Evolutionary conservation across 2,888 invertebrate genomes (phyloP).

Genomic region (Fragum whitleyi): DNA sequence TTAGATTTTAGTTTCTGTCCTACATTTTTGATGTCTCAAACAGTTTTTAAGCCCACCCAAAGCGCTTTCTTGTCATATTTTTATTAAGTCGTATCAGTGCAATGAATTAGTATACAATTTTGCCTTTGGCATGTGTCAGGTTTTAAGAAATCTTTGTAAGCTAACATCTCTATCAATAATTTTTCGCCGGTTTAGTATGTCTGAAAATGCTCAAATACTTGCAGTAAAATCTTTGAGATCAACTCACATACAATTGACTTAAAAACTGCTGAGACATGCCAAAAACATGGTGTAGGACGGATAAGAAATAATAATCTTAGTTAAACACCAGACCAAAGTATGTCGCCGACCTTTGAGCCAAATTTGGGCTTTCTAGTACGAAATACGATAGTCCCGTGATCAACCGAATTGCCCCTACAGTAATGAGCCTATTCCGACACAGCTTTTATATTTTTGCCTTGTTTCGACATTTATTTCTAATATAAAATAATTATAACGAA

Average conservation of each 20-base stretch:
- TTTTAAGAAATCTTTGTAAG: not conserved
- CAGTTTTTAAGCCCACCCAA: not conserved
- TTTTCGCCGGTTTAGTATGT: not conserved
- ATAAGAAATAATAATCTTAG: not conserved
- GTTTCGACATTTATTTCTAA: too few species aligned
- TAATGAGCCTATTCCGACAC: slow-evolving; percentile 28
- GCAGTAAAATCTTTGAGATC: not conserved
- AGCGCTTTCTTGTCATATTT: not conserved
- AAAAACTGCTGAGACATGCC: slow-evolving; percentile 33
- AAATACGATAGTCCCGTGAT: slow-evolving; percentile 15
- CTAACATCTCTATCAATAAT: not conserved
- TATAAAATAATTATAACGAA: too few species aligned
- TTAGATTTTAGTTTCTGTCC: slow-evolving; percentile 7
- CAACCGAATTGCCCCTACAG: slow-evolving; percentile 21
- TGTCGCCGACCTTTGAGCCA: not conserved
- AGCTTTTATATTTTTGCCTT: not conserved
- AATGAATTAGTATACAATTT: not conserved
- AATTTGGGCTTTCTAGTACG: not conserved
- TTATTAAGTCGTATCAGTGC: not conserved
- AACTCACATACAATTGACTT: slow-evolving; percentile 9
- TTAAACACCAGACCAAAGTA: not conserved
- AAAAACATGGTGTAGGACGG: slow-evolving; percentile 21
- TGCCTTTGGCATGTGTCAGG: slow-evolving; percentile 26
- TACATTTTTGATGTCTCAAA: slow-evolving; percentile 27
- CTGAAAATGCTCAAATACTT: not conserved